These are phyloP conservation scores for Glareola pratincola DNA, from an alignment of 2,113 vertebrate genomes.

Conservation along the genomic window DNA sequence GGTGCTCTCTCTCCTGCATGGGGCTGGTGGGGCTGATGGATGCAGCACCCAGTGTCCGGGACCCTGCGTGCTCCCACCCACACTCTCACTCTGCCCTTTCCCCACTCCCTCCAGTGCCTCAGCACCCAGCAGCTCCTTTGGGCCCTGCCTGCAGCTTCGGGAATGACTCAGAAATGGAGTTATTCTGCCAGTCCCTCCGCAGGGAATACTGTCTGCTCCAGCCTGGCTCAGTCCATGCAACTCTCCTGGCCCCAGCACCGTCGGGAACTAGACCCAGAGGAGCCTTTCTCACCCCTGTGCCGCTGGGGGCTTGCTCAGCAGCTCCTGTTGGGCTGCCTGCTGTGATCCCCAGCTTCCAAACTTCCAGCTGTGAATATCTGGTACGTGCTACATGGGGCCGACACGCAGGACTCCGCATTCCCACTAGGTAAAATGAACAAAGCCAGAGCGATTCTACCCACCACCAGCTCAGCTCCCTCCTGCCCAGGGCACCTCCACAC, in stretches of 20 bases:
- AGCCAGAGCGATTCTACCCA: not conserved
- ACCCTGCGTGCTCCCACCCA: not conserved
- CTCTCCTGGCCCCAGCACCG: not conserved
- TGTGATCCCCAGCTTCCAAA: not conserved
- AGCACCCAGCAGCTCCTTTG: not conserved
- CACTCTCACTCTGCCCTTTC: not conserved
- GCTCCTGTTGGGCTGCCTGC: not conserved
- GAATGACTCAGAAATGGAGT: not conserved
- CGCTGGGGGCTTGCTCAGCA: not conserved
- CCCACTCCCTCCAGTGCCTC: not conserved
- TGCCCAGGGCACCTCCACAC: not conserved
- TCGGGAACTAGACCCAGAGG: not conserved
- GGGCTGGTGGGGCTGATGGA: not conserved
- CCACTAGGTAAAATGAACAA: not conserved
- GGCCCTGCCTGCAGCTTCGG: not conserved
- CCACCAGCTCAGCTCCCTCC: not conserved
- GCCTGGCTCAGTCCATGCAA: not conserved
- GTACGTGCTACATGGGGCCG: no score
- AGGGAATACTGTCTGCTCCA: not conserved
- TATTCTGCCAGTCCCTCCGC: not conserved
- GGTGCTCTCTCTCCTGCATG: accelerated
- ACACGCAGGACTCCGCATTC: not conserved
- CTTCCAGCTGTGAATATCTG: not conserved
- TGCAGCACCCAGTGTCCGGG: not conserved
- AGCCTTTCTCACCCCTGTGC: not conserved